Evolutionary conservation across 2,888 invertebrate species (phyloP).

Genomic region (Strigamia maritima): DNA sequence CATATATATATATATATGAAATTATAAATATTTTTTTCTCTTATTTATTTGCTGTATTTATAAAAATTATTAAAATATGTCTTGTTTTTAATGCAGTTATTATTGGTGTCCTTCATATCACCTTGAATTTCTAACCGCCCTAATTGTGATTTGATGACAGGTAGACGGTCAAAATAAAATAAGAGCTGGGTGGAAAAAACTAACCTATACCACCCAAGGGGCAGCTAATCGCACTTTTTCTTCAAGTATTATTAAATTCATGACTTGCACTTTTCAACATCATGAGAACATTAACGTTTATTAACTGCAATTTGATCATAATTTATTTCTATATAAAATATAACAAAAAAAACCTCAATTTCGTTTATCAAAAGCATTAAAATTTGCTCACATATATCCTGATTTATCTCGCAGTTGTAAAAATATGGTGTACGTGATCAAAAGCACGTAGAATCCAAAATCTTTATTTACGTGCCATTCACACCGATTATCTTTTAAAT

Average conservation of each 20-base stretch:
- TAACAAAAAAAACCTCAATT: too few relatives aligned
- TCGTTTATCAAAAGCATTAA: too few relatives aligned
- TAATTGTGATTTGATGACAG: slow-evolving; percentile 25
- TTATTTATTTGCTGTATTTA: slow-evolving; percentile 31
- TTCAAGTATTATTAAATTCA: neutral
- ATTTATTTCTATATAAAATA: too few relatives aligned
- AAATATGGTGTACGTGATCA: too few relatives aligned
- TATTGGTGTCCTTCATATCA: slow-evolving; percentile 22
- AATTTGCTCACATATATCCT: too few relatives aligned
- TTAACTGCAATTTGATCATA: neutral
- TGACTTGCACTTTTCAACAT: neutral
- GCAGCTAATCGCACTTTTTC: neutral
- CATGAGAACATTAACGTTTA: neutral
- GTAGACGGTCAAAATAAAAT: slow-evolving; percentile 12
- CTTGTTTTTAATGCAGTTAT: slow-evolving; percentile 27
- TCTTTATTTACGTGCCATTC: too few relatives aligned
- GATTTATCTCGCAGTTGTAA: too few relatives aligned
- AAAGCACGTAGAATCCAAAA: too few relatives aligned
- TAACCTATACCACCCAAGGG: neutral
- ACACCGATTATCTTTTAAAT: too few relatives aligned
- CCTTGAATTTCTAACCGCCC: slow-evolving; percentile 22
- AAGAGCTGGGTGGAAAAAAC: neutral
- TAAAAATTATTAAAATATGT: slow-evolving; percentile 20
- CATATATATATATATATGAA: neutral
- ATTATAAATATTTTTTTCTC: neutral